Base-by-base conservation (phyloP, 1,140 invertebrate genomes). In the Brachionus asplanchnoidis region DNA sequence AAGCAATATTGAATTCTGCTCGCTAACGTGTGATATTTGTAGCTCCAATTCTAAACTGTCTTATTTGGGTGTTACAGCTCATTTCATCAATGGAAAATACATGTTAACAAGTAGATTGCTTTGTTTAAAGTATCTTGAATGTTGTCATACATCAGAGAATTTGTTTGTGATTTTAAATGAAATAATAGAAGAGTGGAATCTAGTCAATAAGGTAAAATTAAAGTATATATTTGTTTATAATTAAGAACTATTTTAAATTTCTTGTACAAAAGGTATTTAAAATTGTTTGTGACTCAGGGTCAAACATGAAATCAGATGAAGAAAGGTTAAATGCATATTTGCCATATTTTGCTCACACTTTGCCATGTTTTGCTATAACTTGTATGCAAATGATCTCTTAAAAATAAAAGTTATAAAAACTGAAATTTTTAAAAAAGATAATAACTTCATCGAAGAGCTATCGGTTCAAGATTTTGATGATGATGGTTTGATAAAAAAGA, bases 381-480 rank as follows among this genome's bases (percentile, higher is more conserved):
- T 73, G 6, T 73, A 26, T 73, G 68, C 36, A 40, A 73, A 73
- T 73, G 68, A 73, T 73, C 7, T 73, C 8, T 73, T 73, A 36
- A 73, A 73, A 40, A 73, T 73, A 40, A 73, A 73, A 40, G 36
- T 28, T 73, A 40, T 73, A 28, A 73, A 73, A 40, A 40, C 36
- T 40, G 36, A 73, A 73, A 40, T 40, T 40, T 6, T 40, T 73
- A 73, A 73, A 73, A 73, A 73, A 66, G 23, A 32, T 66, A 66
- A 65, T 28, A 23, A 65, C 26, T 65, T 70, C 23, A 70, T 70
- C 28, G 32, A 70, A 70, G 32, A 36, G 66, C n/a, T 70, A 36
- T 70, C 9, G 6, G 32, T 70, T 32, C 4, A 36, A 36, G 66
- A 70, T 70, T 28, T 70, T 70, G 66, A 70, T 36, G 32, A 70